Base-by-base conservation (phyloP, 2,888 invertebrate species). In the Spodoptera littoralis region DNA sequence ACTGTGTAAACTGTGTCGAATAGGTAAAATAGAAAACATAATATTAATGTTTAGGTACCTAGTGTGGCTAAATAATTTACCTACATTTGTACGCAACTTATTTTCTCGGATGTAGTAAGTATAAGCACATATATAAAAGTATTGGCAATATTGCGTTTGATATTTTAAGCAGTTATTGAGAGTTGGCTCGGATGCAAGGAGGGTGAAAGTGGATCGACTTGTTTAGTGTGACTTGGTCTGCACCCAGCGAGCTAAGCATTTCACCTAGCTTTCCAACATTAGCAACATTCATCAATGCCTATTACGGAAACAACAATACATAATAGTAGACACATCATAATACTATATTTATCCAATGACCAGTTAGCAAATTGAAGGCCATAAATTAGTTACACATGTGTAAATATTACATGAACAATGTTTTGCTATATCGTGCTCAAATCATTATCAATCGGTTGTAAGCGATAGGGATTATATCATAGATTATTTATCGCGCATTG, bases 121-220 rank as follows among this genome's bases (percentile, higher is more conserved):
- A 30, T 47, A 62, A 6, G 50, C 55, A 70, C 54, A 63, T 63
- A 48, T 41, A 63, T 63, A 48, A 47, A 61, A 49, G 73, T 56
- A 68, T 73, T 59, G 52, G 55, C 45, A 56, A 49, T 69, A 63
- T 57, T 50, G 69, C 72, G 58, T 51, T 57, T 65, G 51, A 56
- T 50, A 65, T 70, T 70, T 64, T 55, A 64, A 50, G 46, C 61
- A 59, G 53, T 51, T 45, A 54, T 64, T 59, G 47, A 68, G 60
- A 67, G 61, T 64, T 64, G 61, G 65, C 58, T 67, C 65, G 67
- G 75, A 80, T 81, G 78, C 79, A 78, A 75, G 72, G 67, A 81
- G 73, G 82, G 92, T 87, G 92, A 92, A 93, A 92, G 93, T 92
- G 83, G 86, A 84, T 80, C 80, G 81, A 82, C 85, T 78, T 77